Evolutionary conservation across 2,113 vertebrate species (phyloP), one percentile per base, ranked within the genome.

Genomic region (Dicentrarchus labrax): DNA sequence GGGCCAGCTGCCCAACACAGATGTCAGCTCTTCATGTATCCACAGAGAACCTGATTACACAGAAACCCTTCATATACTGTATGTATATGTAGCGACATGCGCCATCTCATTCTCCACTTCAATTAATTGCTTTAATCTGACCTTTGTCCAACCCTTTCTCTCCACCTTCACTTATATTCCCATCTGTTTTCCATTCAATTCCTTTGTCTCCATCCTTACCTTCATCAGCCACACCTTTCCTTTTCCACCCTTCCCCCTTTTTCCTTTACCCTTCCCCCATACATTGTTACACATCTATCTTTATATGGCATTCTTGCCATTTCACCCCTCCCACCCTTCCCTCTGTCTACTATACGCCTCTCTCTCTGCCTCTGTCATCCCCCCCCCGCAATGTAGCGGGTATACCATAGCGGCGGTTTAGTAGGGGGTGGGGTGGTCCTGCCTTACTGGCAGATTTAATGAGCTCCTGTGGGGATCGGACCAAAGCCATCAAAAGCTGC

Each of bases 401-500:
- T 87, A 71, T 84, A 80, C 60, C 59, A 64, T 78, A 38, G 78
- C 3, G 5, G 57, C 51, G 69, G 71, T 80, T 82, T 80, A 79
- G 79, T 83, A 45, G 85, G 87, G 86, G 89, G 82, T 77, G 72
- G 91, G 83, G 89, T 83, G 80, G 76, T 92, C 78, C 76, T 91
- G 84, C 87, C 78, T 88, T 84, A 79, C 89, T 83, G 84, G 80
- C 78, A 89, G 84, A 93, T 94, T 93, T 95, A 95, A 96, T 95
- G 93, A 96, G 94, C 80, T 94, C 94, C 93, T 77, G 54, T 86
- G 94, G 91, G 94, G 92, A 92, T 94, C 50, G 66, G 87, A 82
- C 89, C 53, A 62, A 81, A 87, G 73, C 82, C 85, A 92, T 94
- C 87, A 94, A 88, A 93, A 85, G 69, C 83, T 66, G 72, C 39